A percentile compares a stretch with the other conserved stretches of the same genome.
These are phyloP conservation scores for Carcinoscorpius rotundicauda DNA, from an alignment of 1,140 invertebrate species.

Conservation along the genomic window DNA sequence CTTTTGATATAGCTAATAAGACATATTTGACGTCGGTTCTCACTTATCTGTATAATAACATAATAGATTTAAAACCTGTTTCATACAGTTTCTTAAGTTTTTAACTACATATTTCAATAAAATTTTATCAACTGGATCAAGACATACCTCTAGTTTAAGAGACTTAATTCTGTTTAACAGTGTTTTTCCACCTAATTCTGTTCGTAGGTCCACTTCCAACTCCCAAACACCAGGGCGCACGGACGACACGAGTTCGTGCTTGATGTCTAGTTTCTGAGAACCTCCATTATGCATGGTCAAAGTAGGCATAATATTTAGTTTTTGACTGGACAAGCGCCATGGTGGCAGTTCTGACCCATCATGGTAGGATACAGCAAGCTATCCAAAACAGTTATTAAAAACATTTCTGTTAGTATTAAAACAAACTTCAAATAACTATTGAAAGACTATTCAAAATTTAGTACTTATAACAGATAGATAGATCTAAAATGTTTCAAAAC, in stretches of 20 bases:
- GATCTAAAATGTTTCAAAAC: too few relatives aligned
- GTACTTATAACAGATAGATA: too few relatives aligned
- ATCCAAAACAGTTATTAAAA: slow-evolving; percentile 1
- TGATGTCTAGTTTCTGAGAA: slow-evolving; percentile 38
- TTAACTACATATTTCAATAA: too few relatives aligned
- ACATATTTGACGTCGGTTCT: too few relatives aligned
- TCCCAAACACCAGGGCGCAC: slow-evolving; percentile 55
- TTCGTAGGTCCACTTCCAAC: slow-evolving; percentile 55
- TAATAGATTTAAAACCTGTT: neutral
- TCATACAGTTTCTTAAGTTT: too few relatives aligned
- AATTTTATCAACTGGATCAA: too few relatives aligned
- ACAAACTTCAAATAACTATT: neutral
- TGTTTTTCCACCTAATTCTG: slow-evolving; percentile 13
- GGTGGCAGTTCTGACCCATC: slow-evolving; percentile 54
- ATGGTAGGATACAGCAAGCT: slow-evolving; percentile 60
- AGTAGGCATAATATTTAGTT: slow-evolving; percentile 32
- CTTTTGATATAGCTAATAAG: too few relatives aligned
- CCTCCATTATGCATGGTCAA: slow-evolving; percentile 40
- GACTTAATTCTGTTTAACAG: slow-evolving; percentile 19
- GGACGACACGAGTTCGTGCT: slow-evolving; percentile 38
- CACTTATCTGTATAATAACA: neutral
- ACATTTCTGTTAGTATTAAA: too few relatives aligned
- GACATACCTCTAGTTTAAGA: slow-evolving; percentile 19
- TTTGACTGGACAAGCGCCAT: slow-evolving; percentile 42
- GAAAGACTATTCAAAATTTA: too few relatives aligned